Evolutionary conservation across 2,888 invertebrate species (phyloP).

Genomic region (Hypomecis punctinalis): DNA sequence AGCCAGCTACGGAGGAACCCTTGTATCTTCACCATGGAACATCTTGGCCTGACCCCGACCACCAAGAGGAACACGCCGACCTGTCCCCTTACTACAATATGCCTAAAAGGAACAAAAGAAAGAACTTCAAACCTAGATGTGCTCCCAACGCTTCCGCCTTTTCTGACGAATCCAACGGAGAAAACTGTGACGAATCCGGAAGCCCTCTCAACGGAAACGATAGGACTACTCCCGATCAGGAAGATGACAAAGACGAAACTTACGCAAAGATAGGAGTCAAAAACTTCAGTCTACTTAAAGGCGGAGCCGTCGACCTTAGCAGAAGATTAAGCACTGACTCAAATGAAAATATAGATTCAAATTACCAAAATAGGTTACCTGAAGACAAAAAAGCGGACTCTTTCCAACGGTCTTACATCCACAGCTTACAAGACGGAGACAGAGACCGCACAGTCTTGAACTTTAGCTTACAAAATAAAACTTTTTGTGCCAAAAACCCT

Average conservation of each 20-base stretch:
- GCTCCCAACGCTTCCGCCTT: slow-evolving; percentile 84
- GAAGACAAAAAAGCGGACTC: slow-evolving; percentile 77
- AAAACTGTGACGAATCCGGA: slow-evolving; percentile 61
- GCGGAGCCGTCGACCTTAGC: slow-evolving; percentile 80
- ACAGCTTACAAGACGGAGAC: slow-evolving; percentile 75
- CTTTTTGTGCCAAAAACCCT: slow-evolving; percentile 84
- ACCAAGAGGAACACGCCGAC: slow-evolving; percentile 74
- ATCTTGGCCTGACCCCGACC: slow-evolving; percentile 74
- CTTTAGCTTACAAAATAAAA: slow-evolving; percentile 81
- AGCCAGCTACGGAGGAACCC: slow-evolving; percentile 75
- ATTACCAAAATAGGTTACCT: slow-evolving; percentile 77
- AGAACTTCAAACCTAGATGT: slow-evolving; percentile 92
- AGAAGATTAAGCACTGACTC: slow-evolving; percentile 81
- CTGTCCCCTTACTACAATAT: slow-evolving; percentile 80
- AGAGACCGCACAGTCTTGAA: slow-evolving; percentile 76
- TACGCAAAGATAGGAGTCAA: slow-evolving; percentile 80
- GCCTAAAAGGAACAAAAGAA: slow-evolving; percentile 90
- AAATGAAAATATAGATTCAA: slow-evolving; percentile 81
- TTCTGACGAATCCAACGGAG: slow-evolving; percentile 80
- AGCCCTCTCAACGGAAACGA: slow-evolving; percentile 76
- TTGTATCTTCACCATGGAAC: slow-evolving; percentile 81
- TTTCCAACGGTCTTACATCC: slow-evolving; percentile 81
- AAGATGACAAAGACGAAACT: slow-evolving; percentile 63
- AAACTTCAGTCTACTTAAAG: slow-evolving; percentile 79
- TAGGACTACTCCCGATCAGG: slow-evolving; percentile 68